Base-by-base conservation (phyloP, 1,140 invertebrate genomes). In the Conus ventricosus region DNA sequence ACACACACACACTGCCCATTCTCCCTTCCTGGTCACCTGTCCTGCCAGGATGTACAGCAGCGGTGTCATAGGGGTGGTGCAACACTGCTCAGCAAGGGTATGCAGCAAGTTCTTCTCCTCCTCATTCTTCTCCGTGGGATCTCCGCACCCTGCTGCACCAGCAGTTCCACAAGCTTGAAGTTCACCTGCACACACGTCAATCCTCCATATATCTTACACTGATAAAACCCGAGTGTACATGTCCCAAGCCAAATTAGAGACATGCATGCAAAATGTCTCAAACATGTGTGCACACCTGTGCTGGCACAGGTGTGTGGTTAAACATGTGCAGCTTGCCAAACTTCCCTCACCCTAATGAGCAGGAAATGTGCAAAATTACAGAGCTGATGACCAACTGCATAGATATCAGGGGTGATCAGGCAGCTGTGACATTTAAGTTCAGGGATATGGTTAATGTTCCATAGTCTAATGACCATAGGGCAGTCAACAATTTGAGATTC, bases 71-170 rank as follows among this genome's bases (percentile, higher is more conserved):
- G 95, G 93, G 67, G 92, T 91, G 20, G 92, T 89, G 90, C 93
- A 94, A 90, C 91, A 94, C 57, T 91, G 90, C 63, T 93, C 89
- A 63, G 95, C 94, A 90, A 95, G 92, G 20, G 92, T 88, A 90
- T 95, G 95, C 5, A 95, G 90, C 51, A 95, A 89, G 80, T 93
- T 95, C 71, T 95, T 92, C 54, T 94, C 94, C 85, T 91, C 89
- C 13, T 93, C 89, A 60, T 94, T 93, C 54, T 94, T 94, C 87
- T 94, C 93, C 11, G 92, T 90, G 53, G 94, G 17, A 95, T 92
- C n/a, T 90, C 89, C 81, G 93, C 94, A 53, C 94, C 94, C 81
- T 92, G 91, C 63, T 94, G 92, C 53, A 95, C 91, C 82, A 95
- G 91, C 82, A 93, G 91, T 89, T 94, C 91, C 63, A 95, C 93